phyloP scores from a whole-genome alignment of 2,888 invertebrate species.

The Rhagonycha lutea region DNA sequence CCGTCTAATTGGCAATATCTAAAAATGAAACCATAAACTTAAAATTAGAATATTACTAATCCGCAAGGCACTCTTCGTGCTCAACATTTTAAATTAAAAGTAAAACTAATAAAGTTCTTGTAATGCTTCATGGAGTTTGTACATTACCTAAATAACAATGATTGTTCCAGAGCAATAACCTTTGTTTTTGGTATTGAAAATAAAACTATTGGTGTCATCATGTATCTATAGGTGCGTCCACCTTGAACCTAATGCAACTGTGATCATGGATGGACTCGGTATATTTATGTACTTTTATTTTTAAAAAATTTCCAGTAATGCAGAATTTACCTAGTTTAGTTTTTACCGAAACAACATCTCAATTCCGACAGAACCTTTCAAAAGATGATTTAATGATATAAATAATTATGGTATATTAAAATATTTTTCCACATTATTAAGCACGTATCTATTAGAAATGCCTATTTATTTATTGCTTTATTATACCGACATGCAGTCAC shows the following conservation, averaged over 20 bases:
- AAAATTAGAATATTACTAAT: neutral
- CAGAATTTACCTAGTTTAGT: neutral
- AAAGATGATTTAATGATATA: neutral
- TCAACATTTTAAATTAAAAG: conserved; percentile 3
- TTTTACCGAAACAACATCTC: neutral
- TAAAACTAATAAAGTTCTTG: neutral
- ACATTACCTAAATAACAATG: conserved; percentile 2
- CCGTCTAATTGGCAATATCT: neutral
- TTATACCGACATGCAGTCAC: neutral
- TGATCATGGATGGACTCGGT: conserved; percentile 23
- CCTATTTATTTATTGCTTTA: neutral
- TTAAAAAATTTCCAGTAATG: neutral
- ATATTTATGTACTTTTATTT: neutral
- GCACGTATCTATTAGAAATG: neutral
- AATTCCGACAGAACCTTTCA: neutral
- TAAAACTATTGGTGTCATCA: neutral
- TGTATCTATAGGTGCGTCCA: conserved; percentile 24
- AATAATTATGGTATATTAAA: neutral
- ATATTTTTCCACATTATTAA: neutral
- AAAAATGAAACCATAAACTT: neutral
- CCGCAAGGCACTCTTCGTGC: neutral
- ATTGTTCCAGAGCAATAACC: neutral
- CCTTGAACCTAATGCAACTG: conserved; percentile 25
- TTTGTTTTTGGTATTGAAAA: conserved; percentile 13
- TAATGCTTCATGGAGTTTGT: neutral